Evolutionary conservation across 2,888 invertebrate species (phyloP).

Genomic region (Abscondita cerata): DNA sequence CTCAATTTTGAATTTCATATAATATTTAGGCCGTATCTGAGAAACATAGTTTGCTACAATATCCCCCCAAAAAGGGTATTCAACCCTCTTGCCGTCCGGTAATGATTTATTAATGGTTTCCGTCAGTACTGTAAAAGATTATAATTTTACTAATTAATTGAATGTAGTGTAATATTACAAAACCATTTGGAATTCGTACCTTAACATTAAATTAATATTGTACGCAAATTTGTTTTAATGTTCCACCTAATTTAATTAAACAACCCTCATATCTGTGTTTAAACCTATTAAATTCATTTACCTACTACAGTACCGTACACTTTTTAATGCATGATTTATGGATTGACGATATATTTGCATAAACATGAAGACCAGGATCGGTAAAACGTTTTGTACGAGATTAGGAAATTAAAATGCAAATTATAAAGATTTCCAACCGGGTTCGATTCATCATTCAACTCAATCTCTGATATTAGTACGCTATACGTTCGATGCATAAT

Average conservation of each 20-base stretch:
- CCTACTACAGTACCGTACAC: no score
- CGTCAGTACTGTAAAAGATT: neutral
- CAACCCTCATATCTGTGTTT: no score
- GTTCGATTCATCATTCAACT: no score
- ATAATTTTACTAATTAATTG: constrained; percentile 13
- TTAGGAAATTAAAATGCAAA: constrained; percentile 12
- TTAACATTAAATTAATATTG: no score
- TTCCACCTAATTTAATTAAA: no score
- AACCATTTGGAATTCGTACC: neutral
- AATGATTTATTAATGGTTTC: constrained; percentile 16
- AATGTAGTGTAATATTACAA: neutral
- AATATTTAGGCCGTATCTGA: neutral
- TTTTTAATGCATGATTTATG: no score
- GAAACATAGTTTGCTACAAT: constrained; percentile 3
- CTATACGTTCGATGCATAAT: no score
- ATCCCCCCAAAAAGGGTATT: constrained; percentile 2
- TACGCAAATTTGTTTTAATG: no score
- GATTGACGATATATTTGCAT: neutral
- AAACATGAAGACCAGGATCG: neutral
- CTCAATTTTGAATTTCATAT: neutral
- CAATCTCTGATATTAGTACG: no score
- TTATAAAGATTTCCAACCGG: neutral
- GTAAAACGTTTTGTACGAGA: neutral
- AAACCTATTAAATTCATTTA: no score
- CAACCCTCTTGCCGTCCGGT: constrained; percentile 9